phyloP scores from a whole-genome alignment of 1,140 invertebrate species.

The Temnothorax nylanderi region DNA sequence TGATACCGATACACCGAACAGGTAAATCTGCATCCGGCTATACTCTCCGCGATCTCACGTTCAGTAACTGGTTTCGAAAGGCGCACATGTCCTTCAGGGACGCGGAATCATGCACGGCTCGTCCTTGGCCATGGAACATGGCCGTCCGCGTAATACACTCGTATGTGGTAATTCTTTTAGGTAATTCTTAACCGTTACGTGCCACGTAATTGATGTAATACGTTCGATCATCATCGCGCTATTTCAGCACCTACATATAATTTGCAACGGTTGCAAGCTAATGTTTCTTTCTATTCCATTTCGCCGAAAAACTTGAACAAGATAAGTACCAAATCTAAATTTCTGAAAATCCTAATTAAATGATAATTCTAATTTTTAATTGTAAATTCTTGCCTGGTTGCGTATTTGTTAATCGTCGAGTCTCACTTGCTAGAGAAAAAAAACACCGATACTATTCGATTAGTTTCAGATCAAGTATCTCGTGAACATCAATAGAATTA shows the following conservation, averaged over 20 bases:
- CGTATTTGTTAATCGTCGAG: neutral
- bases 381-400: neutral
- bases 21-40: constrained; percentile 39
- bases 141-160: constrained; percentile 35
- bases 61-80: constrained; percentile 59
- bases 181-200: constrained; percentile 57
- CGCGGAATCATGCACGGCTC: constrained; percentile 50
- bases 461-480: constrained; percentile 1
- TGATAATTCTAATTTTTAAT: neutral
- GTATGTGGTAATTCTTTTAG: constrained; percentile 56
- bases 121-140: constrained; percentile 59
- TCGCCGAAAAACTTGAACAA: neutral
- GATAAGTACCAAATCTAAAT: neutral
- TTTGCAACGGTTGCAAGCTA: neutral
- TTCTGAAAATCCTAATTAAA: neutral
- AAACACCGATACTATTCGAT: neutral
- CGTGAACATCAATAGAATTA: constrained; percentile 18
- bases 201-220: constrained; percentile 50
- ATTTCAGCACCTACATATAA: neutral
- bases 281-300: neutral
- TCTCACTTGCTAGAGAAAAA: neutral
- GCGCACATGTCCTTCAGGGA: constrained; percentile 50
- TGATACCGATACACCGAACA: constrained; percentile 3
- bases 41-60: constrained; percentile 10
- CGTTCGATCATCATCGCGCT: constrained; percentile 13